phyloP scores from a whole-genome alignment of 2,113 vertebrate genomes.

The Plecturocebus donacophilus region DNA sequence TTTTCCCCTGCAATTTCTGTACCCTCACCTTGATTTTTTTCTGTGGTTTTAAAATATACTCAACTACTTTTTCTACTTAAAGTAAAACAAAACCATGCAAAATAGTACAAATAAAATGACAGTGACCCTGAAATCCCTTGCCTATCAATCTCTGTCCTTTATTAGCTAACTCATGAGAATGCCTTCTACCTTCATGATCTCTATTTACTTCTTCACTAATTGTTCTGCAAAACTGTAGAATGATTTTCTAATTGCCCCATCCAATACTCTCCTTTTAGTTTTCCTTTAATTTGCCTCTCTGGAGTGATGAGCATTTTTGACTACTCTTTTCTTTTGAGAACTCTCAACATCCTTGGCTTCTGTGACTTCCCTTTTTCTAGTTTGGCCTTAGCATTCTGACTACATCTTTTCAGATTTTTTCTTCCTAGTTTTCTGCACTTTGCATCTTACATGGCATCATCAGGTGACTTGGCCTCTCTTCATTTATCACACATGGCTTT shows the following conservation, averaged over 20 bases:
- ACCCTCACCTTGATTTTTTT: not conserved
- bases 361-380: not conserved
- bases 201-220: not conserved
- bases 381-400: not conserved
- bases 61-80: not conserved
- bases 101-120: not conserved
- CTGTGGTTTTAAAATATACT: not conserved
- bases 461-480: not conserved
- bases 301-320: not conserved
- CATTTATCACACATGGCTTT: not conserved
- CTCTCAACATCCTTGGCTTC: not conserved
- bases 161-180: not conserved
- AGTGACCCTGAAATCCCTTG: not conserved
- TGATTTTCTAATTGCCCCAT: not conserved
- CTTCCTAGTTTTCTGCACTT: not conserved
- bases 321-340: not conserved
- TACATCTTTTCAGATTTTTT: not conserved
- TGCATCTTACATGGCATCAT: not conserved
- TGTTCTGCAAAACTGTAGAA: not conserved
- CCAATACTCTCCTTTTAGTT: not conserved
- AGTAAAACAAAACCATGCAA: not conserved
- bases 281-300: not conserved
- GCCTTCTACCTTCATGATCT: not conserved
- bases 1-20: not conserved
- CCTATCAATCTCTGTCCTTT: not conserved